Conservation (phyloP, 2,113 vertebrate species). For the Chitala chitala region DNA sequence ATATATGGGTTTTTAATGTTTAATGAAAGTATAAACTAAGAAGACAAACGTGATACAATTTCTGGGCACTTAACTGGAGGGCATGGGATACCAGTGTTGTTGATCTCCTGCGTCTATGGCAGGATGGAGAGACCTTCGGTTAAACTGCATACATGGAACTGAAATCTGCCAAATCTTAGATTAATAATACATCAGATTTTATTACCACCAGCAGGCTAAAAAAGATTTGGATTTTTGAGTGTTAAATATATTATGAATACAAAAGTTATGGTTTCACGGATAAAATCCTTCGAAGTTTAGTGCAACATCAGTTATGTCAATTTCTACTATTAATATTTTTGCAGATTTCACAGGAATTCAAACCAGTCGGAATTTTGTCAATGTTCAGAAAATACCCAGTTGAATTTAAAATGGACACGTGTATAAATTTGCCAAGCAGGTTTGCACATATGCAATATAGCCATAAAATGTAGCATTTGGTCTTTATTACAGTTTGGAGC, state of each 20-base stretch:
- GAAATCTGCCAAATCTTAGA: conserved; percentile 4
- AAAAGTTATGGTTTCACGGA: neutral
- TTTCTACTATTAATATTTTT: neutral
- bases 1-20: too few relatives aligned
- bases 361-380: neutral
- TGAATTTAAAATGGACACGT: too few relatives aligned
- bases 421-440: too few relatives aligned
- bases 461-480: too few relatives aligned
- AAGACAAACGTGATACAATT: too few relatives aligned
- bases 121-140: neutral
- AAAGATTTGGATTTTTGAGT: conserved; percentile 17
- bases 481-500: too few relatives aligned
- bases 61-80: too few relatives aligned
- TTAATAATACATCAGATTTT: conserved; percentile 31
- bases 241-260: conserved; percentile 22
- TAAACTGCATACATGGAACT: neutral
- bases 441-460: too few relatives aligned
- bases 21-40: too few relatives aligned
- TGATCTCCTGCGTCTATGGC: neutral
- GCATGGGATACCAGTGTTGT: too few relatives aligned
- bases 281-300: neutral
- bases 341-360: neutral
- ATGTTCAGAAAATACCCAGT: too few relatives aligned
- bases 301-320: conserved; percentile 1
- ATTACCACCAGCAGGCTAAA: conserved; percentile 24